phyloP scores from a whole-genome alignment of 2,113 vertebrate genomes.

The Urocynchramus pylzowi region DNA sequence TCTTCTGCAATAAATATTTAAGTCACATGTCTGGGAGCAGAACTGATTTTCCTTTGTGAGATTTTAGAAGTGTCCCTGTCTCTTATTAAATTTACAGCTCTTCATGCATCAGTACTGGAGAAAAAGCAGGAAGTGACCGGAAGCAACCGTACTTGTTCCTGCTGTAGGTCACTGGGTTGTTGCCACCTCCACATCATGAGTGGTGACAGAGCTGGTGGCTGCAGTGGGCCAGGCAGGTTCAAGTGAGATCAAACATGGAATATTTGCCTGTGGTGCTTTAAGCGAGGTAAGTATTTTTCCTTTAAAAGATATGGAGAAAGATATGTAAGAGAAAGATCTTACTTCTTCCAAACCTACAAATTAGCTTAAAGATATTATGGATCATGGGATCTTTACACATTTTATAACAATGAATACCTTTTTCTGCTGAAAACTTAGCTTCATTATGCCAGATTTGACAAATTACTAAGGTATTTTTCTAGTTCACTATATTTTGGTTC shows the following conservation, averaged over 20 bases:
- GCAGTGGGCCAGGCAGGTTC: background rate
- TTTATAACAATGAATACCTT: background rate
- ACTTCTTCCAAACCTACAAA: background rate
- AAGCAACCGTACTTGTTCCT: fast-evolving
- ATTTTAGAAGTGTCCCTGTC: background rate
- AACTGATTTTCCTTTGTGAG: background rate
- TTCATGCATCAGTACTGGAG: background rate
- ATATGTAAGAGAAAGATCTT: background rate
- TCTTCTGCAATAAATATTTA: background rate
- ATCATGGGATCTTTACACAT: background rate
- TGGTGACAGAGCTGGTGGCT: background rate
- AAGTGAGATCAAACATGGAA: background rate
- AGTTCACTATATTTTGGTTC: background rate
- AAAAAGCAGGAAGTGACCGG: background rate
- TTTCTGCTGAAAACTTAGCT: background rate
- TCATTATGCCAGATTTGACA: background rate
- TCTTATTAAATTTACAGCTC: background rate
- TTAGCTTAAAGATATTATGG: background rate
- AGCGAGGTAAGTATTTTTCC: background rate
- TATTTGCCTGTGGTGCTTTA: background rate
- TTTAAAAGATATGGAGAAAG: background rate
- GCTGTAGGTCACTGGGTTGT: background rate
- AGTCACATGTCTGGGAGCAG: background rate
- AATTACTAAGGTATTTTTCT: background rate
- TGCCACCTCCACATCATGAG: background rate